Percentiles rank a stretch among this genome's conserved stretches.
These are phyloP conservation scores for Drosophila maculinotata DNA, from an alignment of 2,888 invertebrate species.

Conservation along the genomic window DNA sequence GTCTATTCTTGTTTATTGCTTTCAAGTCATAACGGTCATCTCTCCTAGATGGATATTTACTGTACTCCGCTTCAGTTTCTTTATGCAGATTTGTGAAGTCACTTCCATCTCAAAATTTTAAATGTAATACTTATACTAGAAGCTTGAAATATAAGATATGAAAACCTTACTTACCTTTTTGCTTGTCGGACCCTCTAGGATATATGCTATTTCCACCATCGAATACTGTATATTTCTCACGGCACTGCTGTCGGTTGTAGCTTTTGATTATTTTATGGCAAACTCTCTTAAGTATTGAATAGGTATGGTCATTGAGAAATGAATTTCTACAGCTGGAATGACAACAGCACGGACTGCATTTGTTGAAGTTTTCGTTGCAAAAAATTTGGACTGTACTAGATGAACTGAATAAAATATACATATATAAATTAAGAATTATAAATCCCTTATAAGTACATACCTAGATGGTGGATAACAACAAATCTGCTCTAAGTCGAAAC, in stretches of 20 bases:
- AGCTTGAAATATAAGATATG: not conserved
- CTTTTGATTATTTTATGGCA: constrained; percentile 78
- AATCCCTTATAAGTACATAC: constrained; percentile 31
- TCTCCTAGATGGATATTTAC: constrained; percentile 2
- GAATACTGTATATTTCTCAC: constrained; percentile 76
- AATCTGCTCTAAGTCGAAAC: constrained; percentile 52
- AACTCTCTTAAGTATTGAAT: constrained; percentile 73
- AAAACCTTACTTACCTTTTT: constrained; percentile 35
- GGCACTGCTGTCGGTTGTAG: constrained; percentile 64
- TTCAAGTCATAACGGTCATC: constrained; percentile 6
- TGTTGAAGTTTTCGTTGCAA: constrained; percentile 47
- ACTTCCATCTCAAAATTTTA: constrained; percentile 1
- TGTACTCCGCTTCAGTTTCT: not conserved
- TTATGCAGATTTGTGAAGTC: not conserved
- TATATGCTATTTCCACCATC: constrained; percentile 75
- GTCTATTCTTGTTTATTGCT: not conserved
- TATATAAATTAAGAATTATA: not conserved
- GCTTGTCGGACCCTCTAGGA: constrained; percentile 2
- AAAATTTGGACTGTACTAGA: constrained; percentile 66
- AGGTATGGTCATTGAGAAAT: constrained; percentile 69
- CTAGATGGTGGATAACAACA: constrained; percentile 56
- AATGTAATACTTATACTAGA: not conserved
- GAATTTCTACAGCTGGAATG: constrained; percentile 54
- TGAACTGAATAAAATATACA: constrained; percentile 43
- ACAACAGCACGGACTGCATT: constrained; percentile 48